Conservation (phyloP, 1,140 invertebrate genomes). For the Papilio dardanus region DNA sequence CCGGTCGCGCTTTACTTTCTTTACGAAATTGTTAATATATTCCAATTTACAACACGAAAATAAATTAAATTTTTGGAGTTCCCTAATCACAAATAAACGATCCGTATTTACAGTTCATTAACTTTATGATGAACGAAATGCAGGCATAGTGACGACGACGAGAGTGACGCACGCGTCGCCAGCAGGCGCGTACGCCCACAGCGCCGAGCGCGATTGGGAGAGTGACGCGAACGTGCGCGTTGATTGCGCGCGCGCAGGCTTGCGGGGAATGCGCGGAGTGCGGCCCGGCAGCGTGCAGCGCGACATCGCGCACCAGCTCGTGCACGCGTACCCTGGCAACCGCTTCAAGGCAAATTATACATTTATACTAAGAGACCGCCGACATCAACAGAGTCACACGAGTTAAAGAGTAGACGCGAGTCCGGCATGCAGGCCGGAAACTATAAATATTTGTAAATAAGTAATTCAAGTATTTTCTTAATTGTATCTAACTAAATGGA, state of each 20-base stretch:
- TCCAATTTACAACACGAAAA: background rate
- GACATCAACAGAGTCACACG: background rate
- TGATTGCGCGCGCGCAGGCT: constrained; percentile 45
- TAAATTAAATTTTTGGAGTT: background rate
- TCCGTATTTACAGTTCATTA: background rate
- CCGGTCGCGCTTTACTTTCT: constrained; percentile 51
- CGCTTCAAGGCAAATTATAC: constrained; percentile 83
- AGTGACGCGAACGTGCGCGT: constrained; percentile 40
- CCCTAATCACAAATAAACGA: background rate
- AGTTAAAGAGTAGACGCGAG: background rate
- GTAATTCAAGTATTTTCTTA: background rate
- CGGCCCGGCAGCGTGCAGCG: constrained; percentile 85
- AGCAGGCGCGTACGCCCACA: constrained; percentile 48
- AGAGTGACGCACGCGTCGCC: constrained; percentile 73
- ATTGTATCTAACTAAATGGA: no score
- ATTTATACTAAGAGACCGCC: background rate
- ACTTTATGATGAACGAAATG: background rate
- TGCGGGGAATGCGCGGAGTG: background rate
- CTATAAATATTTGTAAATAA: background rate
- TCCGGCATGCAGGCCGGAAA: background rate
- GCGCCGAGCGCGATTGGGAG: constrained; percentile 51
- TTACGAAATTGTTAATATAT: background rate
- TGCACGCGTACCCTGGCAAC: constrained; percentile 85
- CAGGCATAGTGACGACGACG: constrained; percentile 86
- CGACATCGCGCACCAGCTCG: constrained; percentile 88